phyloP scores from a whole-genome alignment of 2,113 vertebrate genomes.

The Otolemur garnettii region DNA sequence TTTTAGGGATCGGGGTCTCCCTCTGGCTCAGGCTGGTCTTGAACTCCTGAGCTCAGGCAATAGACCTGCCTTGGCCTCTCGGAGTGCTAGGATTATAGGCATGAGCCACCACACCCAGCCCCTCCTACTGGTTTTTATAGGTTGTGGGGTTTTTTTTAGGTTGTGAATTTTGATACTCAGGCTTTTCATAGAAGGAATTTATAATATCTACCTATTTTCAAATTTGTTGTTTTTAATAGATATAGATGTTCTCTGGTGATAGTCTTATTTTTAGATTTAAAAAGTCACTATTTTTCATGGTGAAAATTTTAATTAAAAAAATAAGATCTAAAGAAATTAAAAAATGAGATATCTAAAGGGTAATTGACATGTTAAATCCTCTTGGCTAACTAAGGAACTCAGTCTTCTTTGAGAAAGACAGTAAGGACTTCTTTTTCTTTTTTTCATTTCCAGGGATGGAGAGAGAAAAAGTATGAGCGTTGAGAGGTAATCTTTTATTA shows the following conservation, averaged over 20 bases:
- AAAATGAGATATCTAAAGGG: neutral
- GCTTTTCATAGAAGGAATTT: slow-evolving; percentile 51
- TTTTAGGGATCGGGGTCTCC: too few species aligned
- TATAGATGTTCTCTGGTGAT: neutral
- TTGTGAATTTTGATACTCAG: slow-evolving; percentile 18
- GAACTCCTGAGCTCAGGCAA: too few species aligned
- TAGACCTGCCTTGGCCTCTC: too few species aligned
- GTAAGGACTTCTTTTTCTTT: slow-evolving; percentile 71
- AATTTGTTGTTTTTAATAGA: slow-evolving; percentile 24
- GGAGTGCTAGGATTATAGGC: too few species aligned
- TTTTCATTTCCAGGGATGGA: slow-evolving; percentile 91
- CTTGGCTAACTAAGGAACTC: slow-evolving; percentile 25
- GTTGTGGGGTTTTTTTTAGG: neutral
- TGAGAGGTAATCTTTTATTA: slow-evolving; percentile 91
- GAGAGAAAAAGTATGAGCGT: slow-evolving; percentile 99
- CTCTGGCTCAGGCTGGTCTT: too few species aligned
- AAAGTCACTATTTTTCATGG: neutral
- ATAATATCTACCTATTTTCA: slow-evolving; percentile 45
- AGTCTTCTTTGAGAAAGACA: slow-evolving; percentile 49
- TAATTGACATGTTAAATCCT: slow-evolving; percentile 48
- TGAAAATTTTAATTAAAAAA: neutral
- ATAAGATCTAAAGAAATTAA: neutral
- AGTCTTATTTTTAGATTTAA: slow-evolving; percentile 65
- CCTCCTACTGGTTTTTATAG: neutral
- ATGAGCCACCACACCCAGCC: too few species aligned